phyloP scores from a whole-genome alignment of 2,113 vertebrate genomes.

The Erythrocercus mccallii region DNA sequence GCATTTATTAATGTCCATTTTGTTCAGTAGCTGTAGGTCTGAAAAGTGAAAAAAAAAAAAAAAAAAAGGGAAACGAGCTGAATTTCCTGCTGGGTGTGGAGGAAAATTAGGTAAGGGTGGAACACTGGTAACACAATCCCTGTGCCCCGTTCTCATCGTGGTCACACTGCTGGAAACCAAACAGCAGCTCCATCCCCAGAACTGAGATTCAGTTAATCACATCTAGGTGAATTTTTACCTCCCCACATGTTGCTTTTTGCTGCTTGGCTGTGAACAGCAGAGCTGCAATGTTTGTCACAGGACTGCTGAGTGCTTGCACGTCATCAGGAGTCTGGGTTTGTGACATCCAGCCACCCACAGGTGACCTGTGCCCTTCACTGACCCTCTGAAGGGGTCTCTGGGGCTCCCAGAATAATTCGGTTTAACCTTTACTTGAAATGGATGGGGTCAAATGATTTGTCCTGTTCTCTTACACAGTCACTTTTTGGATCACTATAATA shows the following conservation, averaged over 20 bases:
- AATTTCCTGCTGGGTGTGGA: background rate
- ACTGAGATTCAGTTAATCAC: background rate
- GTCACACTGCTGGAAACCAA: background rate
- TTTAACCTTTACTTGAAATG: background rate
- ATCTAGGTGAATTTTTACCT: background rate
- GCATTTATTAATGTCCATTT: background rate
- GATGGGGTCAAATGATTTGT: background rate
- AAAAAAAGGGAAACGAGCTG: background rate
- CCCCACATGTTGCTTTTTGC: background rate
- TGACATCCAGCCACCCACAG: background rate
- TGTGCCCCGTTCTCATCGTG: background rate
- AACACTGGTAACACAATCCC: background rate
- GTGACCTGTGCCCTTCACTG: background rate
- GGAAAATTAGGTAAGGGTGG: background rate
- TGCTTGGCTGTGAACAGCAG: background rate
- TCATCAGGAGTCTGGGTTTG: background rate
- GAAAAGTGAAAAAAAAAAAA: background rate
- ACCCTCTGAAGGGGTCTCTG: accelerated
- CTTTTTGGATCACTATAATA: background rate
- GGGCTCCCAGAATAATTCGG: background rate
- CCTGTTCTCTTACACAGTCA: background rate
- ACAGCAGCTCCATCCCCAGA: background rate
- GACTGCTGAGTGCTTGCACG: background rate
- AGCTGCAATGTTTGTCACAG: background rate
- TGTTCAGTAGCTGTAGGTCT: background rate